Base-by-base conservation (phyloP, 1,140 invertebrate species). In the Latrodectus geometricus region DNA sequence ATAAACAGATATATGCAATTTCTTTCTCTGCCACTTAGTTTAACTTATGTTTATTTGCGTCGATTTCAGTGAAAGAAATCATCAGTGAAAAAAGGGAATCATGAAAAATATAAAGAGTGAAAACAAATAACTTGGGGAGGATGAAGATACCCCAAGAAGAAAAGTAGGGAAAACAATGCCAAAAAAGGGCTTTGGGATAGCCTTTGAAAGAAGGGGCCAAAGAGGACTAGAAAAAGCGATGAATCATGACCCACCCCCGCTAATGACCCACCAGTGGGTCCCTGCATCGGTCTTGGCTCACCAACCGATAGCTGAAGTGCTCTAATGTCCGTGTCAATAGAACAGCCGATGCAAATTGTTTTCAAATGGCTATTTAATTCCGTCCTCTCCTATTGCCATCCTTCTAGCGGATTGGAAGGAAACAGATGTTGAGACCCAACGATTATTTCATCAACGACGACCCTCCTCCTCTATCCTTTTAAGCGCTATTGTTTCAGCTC, bases 241-340 rank as follows among this genome's bases (percentile, higher is more conserved):
- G 83, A 86, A 86, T 77, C 83, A 84, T 21, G 14, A 9, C 73
- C 52, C 50, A 69, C 49, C 49, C 79, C 74, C 65, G 54, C 75
- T 86, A 86, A 86, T 78, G 75, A 70, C 83, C 83, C 74, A 68
- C 82, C 73, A 69, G 56, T 76, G 80, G 72, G 73, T 84, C 82
- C 80, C 61, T 76, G 79, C 54, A 56, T 72, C 68, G 50, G 79
- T 61, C 82, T 69, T 76, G 82, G 82, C 82, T 84, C 56, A 84
- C 82, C 82, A 35, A 84, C 72, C 82, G 82, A 82, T 82, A 48
- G 81, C 72, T 23, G 72, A 78, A 70, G 66, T 76, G 83, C 75
- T 86, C 83, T 86, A 86, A 86, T 86, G 83, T 86, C 83, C 83
- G 75, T 86, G 83, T 86, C 83, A 86, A 86, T 86, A 86, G 83